Evolutionary conservation across 2,888 invertebrate species (phyloP).

Genomic region (Eristalis arbustorum): DNA sequence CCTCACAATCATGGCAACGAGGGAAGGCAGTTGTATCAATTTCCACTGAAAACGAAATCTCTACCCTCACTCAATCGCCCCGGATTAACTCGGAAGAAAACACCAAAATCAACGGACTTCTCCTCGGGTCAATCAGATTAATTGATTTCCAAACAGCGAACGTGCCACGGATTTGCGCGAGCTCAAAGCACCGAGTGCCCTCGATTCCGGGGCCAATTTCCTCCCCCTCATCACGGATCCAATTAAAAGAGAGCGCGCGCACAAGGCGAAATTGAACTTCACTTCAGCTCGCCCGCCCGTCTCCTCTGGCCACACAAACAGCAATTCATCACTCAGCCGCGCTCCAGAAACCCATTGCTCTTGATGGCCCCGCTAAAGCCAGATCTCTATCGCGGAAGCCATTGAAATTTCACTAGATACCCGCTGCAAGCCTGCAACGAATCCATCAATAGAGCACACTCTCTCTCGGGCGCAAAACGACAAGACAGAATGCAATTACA

Average conservation of each 20-base stretch:
- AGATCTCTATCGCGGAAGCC: conserved; percentile 48
- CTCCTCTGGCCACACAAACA: not conserved
- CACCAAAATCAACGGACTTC: not conserved
- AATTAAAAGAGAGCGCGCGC: conserved; percentile 45
- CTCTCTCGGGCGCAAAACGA: conserved; percentile 2
- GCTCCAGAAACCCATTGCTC: conserved; percentile 64
- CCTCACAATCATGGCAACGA: too few relatives aligned
- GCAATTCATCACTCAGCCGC: not conserved
- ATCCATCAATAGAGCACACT: conserved; percentile 2
- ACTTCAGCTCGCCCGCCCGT: conserved; percentile 16
- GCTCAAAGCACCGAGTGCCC: conserved; percentile 39
- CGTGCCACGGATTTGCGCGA: conserved; percentile 27
- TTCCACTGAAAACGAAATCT: too few relatives aligned
- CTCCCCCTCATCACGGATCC: conserved; percentile 30
- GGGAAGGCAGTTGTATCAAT: too few relatives aligned
- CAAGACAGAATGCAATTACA: conserved; percentile 55
- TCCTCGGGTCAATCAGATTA: conserved; percentile 39
- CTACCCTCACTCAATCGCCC: too few relatives aligned
- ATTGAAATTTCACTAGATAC: not conserved
- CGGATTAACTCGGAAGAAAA: not conserved
- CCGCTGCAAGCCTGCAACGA: not conserved
- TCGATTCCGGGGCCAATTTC: conserved; percentile 11
- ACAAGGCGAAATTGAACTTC: conserved; percentile 55
- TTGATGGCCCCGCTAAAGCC: conserved; percentile 37
- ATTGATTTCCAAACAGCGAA: conserved; percentile 35